Evolutionary conservation across 1,140 invertebrate genomes (phyloP).

Genomic region (Callitettix versicolor): DNA sequence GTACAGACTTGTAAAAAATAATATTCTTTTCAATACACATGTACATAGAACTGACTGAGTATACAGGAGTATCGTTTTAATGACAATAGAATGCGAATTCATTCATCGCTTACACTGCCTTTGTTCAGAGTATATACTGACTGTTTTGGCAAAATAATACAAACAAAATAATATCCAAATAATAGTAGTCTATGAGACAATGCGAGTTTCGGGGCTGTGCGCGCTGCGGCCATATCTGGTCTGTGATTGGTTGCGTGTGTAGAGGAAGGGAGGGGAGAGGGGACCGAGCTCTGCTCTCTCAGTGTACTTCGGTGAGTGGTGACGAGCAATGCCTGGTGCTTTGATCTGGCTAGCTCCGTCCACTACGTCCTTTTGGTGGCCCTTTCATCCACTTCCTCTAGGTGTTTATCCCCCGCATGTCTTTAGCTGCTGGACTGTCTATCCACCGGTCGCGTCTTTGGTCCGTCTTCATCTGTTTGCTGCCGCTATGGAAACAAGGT

Average conservation of each 20-base stretch:
- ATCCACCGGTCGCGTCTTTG: constrained; percentile 8
- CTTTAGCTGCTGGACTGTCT: constrained; percentile 4
- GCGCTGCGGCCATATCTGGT: constrained; percentile 1
- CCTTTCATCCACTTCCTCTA: neutral
- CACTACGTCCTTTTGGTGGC: constrained; percentile 4
- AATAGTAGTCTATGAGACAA: too few relatives aligned
- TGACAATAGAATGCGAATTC: too few relatives aligned
- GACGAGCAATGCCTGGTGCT: constrained; percentile 8
- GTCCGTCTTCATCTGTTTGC: constrained; percentile 9
- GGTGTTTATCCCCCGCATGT: constrained; percentile 4
- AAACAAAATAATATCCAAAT: too few relatives aligned
- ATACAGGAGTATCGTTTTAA: too few relatives aligned
- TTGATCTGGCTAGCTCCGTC: constrained; percentile 1
- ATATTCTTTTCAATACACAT: too few relatives aligned
- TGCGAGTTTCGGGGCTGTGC: too few relatives aligned
- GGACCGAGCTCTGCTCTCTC: neutral
- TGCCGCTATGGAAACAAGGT: constrained; percentile 12
- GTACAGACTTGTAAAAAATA: too few relatives aligned
- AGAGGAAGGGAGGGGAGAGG: neutral
- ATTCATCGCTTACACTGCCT: too few relatives aligned
- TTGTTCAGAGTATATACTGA: too few relatives aligned
- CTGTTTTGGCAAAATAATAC: too few relatives aligned
- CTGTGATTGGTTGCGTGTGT: neutral
- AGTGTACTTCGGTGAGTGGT: neutral
- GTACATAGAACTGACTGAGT: too few relatives aligned